Evolutionary conservation across 1,140 invertebrate genomes (phyloP).

Genomic region (Paramacrobiotus metropolitanus): DNA sequence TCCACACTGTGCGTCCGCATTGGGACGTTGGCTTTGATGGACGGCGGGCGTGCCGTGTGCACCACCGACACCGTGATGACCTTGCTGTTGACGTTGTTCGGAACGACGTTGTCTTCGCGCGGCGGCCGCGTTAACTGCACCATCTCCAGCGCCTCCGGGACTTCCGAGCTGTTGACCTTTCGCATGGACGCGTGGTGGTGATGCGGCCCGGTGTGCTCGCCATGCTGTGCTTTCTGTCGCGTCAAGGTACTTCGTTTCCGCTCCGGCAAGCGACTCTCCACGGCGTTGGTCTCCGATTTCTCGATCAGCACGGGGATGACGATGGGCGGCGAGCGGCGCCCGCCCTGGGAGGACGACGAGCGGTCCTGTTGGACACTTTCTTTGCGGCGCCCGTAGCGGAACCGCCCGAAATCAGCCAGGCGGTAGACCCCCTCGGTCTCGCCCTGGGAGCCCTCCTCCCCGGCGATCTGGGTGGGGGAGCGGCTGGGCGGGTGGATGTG

Average conservation of each 20-base stretch:
- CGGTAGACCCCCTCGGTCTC: neutral
- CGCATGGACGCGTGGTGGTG: neutral
- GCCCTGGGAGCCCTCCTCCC: neutral
- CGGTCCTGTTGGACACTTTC: neutral
- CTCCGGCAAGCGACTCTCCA: neutral
- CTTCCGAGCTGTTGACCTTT: neutral
- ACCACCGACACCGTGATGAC: neutral
- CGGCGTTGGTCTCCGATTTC: neutral
- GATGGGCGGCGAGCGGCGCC: neutral
- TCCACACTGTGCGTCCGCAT: neutral
- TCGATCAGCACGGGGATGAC: neutral
- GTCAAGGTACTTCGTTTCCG: neutral
- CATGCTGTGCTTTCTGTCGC: neutral
- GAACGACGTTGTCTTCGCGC: neutral
- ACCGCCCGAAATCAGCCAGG: neutral
- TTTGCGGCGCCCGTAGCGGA: neutral
- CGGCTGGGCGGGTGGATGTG: neutral
- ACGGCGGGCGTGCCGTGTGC: neutral
- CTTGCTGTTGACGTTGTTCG: neutral
- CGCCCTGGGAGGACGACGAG: neutral
- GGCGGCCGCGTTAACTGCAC: neutral
- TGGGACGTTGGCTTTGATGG: neutral
- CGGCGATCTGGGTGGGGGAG: neutral
- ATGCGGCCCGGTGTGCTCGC: neutral
- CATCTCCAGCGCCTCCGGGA: neutral